Conservation (phyloP, 2,113 vertebrate genomes). For the Heloderma charlesbogerti region DNA sequence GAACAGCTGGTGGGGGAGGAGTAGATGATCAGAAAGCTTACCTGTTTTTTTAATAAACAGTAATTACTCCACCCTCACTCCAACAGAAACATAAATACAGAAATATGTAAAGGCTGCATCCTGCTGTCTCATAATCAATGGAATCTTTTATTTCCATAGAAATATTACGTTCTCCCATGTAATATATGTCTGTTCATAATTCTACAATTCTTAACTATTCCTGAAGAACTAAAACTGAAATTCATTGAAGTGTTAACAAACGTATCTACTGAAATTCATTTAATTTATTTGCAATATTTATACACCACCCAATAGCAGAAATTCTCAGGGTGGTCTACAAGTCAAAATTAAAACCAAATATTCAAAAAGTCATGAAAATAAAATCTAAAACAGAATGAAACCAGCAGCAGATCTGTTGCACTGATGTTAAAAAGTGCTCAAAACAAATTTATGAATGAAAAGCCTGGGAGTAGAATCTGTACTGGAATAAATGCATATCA, state of each 20-base stretch:
- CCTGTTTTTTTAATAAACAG: not conserved
- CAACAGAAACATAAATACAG: not conserved
- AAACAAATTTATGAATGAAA: not conserved
- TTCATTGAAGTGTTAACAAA: not conserved
- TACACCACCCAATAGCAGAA: not conserved
- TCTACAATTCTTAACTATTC: not conserved
- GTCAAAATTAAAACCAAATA: not conserved
- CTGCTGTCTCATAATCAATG: not conserved
- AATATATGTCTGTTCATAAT: not conserved
- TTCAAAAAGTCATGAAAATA: not conserved
- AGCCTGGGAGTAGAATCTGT: not conserved
- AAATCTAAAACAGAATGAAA: not conserved
- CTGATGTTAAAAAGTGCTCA: no score
- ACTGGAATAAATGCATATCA: not conserved
- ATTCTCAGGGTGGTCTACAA: not conserved
- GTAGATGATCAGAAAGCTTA: not conserved
- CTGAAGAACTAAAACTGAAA: not conserved
- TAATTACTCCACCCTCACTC: not conserved
- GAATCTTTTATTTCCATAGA: not conserved
- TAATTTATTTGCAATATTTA: not conserved
- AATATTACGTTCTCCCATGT: not conserved
- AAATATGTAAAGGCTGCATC: not conserved
- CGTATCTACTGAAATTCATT: not conserved
- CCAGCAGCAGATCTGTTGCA: not conserved
- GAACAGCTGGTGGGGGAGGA: not conserved